A percentile compares a stretch with the other conserved stretches of the same genome.
Conservation (phyloP, 2,113 vertebrate genomes). For the Fulmarus glacialis region DNA sequence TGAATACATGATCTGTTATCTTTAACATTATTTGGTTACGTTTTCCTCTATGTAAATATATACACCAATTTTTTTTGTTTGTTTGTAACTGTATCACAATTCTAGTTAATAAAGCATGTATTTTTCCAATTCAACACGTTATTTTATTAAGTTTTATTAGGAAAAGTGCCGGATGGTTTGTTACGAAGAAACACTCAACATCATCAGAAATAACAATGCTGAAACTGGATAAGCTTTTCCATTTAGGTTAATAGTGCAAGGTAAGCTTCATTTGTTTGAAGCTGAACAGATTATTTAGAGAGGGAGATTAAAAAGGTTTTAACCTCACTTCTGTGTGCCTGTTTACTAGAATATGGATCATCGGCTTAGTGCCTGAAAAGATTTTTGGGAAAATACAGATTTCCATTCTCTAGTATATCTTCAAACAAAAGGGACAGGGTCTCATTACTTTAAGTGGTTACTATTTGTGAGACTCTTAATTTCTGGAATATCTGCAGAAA, state of each 20-base stretch:
- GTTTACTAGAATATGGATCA: background rate
- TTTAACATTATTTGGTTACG: background rate
- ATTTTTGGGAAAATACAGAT: background rate
- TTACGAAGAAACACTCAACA: background rate
- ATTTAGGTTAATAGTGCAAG: background rate
- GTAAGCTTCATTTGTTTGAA: background rate
- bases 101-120: background rate
- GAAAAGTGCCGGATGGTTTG: background rate
- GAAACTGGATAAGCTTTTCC: background rate
- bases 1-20: background rate
- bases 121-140: background rate
- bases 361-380: background rate
- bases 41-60: background rate
- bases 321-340: background rate
- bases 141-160: background rate
- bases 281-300: background rate
- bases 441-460: background rate
- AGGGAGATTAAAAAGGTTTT: background rate
- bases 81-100: background rate
- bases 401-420: background rate
- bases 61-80: no score
- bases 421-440: background rate
- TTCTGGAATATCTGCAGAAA: background rate
- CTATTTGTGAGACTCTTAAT: background rate
- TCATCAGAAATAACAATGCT: background rate